phyloP scores from a whole-genome alignment of 2,888 invertebrate genomes.

The Mythimna vitellina region DNA sequence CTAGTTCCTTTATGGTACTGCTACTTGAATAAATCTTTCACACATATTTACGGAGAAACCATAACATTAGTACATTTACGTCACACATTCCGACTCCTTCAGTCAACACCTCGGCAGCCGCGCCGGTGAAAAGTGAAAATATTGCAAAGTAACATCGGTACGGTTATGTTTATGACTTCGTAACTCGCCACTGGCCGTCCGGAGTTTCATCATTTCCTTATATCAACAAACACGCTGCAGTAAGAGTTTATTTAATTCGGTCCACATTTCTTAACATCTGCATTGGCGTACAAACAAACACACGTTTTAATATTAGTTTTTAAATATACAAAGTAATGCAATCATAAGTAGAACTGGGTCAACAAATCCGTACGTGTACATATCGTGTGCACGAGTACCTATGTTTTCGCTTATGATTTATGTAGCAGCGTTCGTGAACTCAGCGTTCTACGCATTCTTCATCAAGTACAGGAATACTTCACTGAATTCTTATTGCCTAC shows the following conservation, averaged over 20 bases:
- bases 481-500: slow-evolving; percentile 32
- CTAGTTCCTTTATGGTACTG: neutral
- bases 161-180: slow-evolving; percentile 40
- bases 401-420: slow-evolving; percentile 60
- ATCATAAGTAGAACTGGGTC: slow-evolving; percentile 61
- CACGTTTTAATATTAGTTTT: slow-evolving; percentile 53
- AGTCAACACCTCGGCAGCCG: slow-evolving; percentile 9
- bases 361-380: slow-evolving; percentile 46
- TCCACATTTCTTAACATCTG: slow-evolving; percentile 57
- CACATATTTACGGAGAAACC: slow-evolving; percentile 17
- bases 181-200: slow-evolving; percentile 39
- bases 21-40: slow-evolving; percentile 18
- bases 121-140: slow-evolving; percentile 56
- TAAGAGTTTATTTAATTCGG: slow-evolving; percentile 58
- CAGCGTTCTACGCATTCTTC: slow-evolving; percentile 49
- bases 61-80: slow-evolving; percentile 40
- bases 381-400: slow-evolving; percentile 40
- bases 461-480: slow-evolving; percentile 44
- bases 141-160: slow-evolving; percentile 42
- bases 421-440: slow-evolving; percentile 53
- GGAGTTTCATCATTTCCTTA: slow-evolving; percentile 62
- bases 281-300: slow-evolving; percentile 59
- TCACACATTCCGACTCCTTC: slow-evolving; percentile 22
- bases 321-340: slow-evolving; percentile 63
- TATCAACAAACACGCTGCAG: slow-evolving; percentile 52